Base-by-base conservation (phyloP, 2,888 invertebrate genomes). In the Orthosia gracilis region DNA sequence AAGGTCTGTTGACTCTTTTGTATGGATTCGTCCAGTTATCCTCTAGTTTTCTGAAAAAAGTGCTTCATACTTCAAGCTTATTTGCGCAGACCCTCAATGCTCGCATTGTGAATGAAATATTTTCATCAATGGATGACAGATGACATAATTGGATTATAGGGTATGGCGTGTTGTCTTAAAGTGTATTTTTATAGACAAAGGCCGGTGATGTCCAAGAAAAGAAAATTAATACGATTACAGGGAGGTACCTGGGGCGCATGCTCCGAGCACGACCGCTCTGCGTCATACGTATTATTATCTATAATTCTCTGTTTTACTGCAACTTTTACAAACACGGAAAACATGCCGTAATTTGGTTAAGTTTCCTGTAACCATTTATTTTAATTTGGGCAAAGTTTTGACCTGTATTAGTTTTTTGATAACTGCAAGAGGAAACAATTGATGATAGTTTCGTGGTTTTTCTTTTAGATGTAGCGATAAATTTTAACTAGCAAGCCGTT, bases 211-310 rank as follows among this genome's bases (percentile, higher is more conserved):
- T 73, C 81, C 71, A 81, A 78, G 75, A 84, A 89, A 88, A 87
- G 76, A 86, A 84, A 86, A 90, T 90, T 92, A 92, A 91, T 91
- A 89, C 78, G 89, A 91, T 93, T 91, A 91, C 82, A 84, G 82
- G 85, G 87, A 76, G 73, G 80, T 77, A 64, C 52, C 45, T 74
- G 85, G 65, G 83, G 91, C 93, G 93, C 93, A 93, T 91, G 93
- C 88, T 87, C 87, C 66, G 74, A 80, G 73, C 80, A 78, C 84
- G 86, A 78, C 91, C 84, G 89, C 89, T 89, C 85, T 91, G 92
- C 92, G 93, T 90, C 93, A 92, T 88, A 87, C 78, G 73, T 91
- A 89, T 91, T 89, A 89, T 91, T 80, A 77, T 88, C 80, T 74
- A 54, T 61, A 77, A 76, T 82, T 85, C 83, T 80, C 73, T 82